Evolutionary conservation across 2,113 vertebrate species (phyloP).

Genomic region (Psammodynastes pulverulentus): DNA sequence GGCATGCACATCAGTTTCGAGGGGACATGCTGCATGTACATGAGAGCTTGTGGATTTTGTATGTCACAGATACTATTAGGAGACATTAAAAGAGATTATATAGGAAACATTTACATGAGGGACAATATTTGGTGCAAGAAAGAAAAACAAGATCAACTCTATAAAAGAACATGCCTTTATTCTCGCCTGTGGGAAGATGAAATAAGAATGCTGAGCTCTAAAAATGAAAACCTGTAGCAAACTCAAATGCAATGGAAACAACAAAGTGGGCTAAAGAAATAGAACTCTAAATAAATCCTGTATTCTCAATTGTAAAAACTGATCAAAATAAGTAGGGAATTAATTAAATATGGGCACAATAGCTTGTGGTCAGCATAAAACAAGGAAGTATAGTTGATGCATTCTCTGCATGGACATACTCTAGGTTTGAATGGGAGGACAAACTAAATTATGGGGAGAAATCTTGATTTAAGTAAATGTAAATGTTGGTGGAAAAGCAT

Average conservation of each 20-base stretch:
- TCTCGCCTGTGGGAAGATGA: background rate
- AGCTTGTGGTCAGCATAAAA: background rate
- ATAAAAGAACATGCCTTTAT: background rate
- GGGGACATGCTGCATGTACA: background rate
- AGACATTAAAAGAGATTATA: background rate
- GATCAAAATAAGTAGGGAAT: background rate
- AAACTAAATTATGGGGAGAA: background rate
- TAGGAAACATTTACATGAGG: background rate
- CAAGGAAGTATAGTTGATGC: background rate
- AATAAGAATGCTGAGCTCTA: background rate
- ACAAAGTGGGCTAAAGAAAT: background rate
- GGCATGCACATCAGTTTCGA: background rate
- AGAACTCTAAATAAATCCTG: background rate
- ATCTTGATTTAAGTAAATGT: background rate
- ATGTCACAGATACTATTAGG: background rate
- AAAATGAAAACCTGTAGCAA: background rate
- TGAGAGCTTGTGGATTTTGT: background rate
- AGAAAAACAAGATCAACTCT: background rate
- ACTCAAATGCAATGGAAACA: background rate
- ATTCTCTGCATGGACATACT: background rate
- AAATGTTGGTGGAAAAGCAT: background rate
- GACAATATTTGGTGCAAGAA: background rate
- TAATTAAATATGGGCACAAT: background rate
- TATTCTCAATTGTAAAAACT: background rate
- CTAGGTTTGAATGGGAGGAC: background rate